Percentiles rank a stretch among this genome's conserved stretches.
phyloP scores from a whole-genome alignment of 1,140 invertebrate species.

The Drosophila jambulina region DNA sequence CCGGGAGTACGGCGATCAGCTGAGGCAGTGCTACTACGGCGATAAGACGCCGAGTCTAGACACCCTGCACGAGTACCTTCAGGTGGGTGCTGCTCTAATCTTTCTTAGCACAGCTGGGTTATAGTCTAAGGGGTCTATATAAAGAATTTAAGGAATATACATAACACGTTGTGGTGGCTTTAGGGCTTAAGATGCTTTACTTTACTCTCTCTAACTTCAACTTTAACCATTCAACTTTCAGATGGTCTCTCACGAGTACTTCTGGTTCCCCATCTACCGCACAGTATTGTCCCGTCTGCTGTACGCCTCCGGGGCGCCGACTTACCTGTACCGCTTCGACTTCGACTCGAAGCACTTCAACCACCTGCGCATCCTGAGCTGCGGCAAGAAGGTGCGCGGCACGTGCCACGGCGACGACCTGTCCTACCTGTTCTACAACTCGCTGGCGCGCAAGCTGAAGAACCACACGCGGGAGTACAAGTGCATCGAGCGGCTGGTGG shows the following conservation, averaged over 20 bases:
- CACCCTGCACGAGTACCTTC: constrained; percentile 76
- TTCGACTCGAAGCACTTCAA: constrained; percentile 84
- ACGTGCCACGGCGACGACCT: constrained; percentile 89
- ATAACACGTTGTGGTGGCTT: background rate
- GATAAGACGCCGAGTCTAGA: constrained; percentile 81
- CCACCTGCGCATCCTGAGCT: constrained; percentile 84
- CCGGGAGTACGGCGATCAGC: constrained; percentile 76
- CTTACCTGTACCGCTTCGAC: constrained; percentile 86
- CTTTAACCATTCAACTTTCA: constrained; percentile 15
- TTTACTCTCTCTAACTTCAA: background rate
- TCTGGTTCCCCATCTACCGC: constrained; percentile 85
- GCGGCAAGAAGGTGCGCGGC: constrained; percentile 81
- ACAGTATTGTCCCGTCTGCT: constrained; percentile 81
- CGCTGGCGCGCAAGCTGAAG: constrained; percentile 84
- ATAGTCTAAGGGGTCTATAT: background rate
- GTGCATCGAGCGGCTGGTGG: constrained; percentile 82
- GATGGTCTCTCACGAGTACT: constrained; percentile 85
- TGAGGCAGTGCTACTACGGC: constrained; percentile 70
- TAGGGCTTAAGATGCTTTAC: background rate
- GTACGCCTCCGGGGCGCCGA: constrained; percentile 77
- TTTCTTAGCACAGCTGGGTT: background rate
- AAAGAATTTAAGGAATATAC: background rate
- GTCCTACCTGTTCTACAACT: constrained; percentile 88
- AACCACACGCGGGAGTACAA: constrained; percentile 80
- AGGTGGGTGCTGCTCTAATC: constrained; percentile 45